phyloP scores from a whole-genome alignment of 1,140 invertebrate genomes.

The Neoseiulus cucumeris region DNA sequence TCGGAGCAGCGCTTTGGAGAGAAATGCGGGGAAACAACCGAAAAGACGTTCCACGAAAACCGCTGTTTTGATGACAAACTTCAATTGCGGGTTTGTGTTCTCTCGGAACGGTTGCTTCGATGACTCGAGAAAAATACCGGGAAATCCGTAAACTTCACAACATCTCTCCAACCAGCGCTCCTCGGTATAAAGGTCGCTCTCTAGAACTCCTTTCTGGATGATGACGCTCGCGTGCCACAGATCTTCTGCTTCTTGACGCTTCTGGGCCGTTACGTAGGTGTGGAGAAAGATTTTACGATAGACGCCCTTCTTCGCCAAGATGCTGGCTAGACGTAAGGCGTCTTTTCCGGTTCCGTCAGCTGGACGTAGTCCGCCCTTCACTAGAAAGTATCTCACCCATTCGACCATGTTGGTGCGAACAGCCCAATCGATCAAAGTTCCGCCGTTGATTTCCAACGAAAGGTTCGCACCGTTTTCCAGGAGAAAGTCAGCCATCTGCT shows the following conservation, averaged over 20 bases:
- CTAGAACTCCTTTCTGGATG: too few species aligned
- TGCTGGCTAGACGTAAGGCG: background rate
- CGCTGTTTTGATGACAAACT: too few species aligned
- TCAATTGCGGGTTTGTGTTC: too few species aligned
- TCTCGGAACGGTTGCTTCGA: too few species aligned
- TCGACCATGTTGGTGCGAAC: background rate
- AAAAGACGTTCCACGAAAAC: too few species aligned
- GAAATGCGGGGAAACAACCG: too few species aligned
- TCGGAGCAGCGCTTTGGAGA: too few species aligned
- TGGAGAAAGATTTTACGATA: background rate
- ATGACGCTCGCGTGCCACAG: background rate
- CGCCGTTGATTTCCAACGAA: background rate
- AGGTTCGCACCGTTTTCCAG: background rate
- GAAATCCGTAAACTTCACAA: too few species aligned
- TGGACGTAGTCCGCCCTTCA: background rate
- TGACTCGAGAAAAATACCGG: too few species aligned
- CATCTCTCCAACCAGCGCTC: too few species aligned
- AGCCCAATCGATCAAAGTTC: background rate
- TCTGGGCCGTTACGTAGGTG: background rate
- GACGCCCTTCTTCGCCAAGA: background rate
- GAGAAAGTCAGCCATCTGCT: background rate
- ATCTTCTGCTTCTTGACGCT: background rate
- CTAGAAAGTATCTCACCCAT: background rate
- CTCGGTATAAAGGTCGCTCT: too few species aligned
- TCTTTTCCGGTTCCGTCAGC: background rate